Conservation (phyloP, 2,888 invertebrate genomes). For the Leptothorax acervorum region DNA sequence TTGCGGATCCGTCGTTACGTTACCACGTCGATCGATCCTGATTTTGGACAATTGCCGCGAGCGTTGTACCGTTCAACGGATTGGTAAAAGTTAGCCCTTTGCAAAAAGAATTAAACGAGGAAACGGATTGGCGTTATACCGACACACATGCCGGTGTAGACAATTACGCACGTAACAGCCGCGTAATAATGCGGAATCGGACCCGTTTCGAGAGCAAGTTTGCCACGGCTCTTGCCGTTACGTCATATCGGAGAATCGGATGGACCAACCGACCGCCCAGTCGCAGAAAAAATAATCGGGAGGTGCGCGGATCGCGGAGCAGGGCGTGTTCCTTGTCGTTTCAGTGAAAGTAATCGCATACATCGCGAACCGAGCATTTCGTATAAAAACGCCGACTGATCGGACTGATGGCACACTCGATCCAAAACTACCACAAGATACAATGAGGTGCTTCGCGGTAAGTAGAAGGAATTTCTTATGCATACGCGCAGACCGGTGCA, state of each 20-base stretch:
- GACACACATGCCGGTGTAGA: slow-evolving; percentile 4
- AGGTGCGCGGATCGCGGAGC: slow-evolving; percentile 61
- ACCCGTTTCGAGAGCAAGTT: slow-evolving; percentile 54
- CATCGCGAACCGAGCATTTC: slow-evolving; percentile 68
- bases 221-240: slow-evolving; percentile 63
- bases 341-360: slow-evolving; percentile 79
- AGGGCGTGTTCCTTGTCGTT: slow-evolving; percentile 71
- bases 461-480: slow-evolving; percentile 63
- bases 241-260: slow-evolving; percentile 75
- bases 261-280: slow-evolving; percentile 59
- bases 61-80: too few species aligned
- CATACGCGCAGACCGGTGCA: not conserved
- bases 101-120: slow-evolving; percentile 6
- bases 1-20: not conserved
- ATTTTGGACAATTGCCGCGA: not conserved
- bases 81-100: slow-evolving; percentile 35
- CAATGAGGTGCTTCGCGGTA: slow-evolving; percentile 78
- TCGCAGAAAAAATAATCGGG: slow-evolving; percentile 64
- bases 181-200: slow-evolving; percentile 65
- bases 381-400: slow-evolving; percentile 77
- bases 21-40: slow-evolving; percentile 9
- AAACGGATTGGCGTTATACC: not conserved
- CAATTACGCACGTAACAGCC: slow-evolving; percentile 44
- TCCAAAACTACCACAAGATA: slow-evolving; percentile 70
- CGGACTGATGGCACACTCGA: slow-evolving; percentile 75